Evolutionary conservation across 2,113 vertebrate genomes (phyloP), one percentile per base, ranked within the genome.

Genomic region (Psettodes erumei): DNA sequence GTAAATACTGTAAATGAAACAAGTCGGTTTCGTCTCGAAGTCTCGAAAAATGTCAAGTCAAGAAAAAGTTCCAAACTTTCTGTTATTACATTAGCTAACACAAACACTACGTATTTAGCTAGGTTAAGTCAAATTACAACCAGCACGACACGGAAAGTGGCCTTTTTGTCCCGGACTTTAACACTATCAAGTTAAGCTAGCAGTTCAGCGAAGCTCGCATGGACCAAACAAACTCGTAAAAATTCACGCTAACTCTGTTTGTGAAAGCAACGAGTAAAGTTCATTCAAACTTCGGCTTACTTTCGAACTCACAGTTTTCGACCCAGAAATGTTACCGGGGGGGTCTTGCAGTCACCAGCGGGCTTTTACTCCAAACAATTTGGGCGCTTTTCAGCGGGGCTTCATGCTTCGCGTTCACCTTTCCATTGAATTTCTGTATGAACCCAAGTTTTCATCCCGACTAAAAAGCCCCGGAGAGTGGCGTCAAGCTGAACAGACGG

Each of bases 271-370:
- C 3, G 16, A 27, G 74, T n/a, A 50, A 63, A 74, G 8, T 38
- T 43, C 5, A 11, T 0, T 47, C 0, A 80, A 83, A 82, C 61
- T 48, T 79, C 16, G 12, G 33, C 18, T n/a, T n/a, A n/a, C n/a
- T n/a, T n/a, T n/a, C n/a, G 0, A 82, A 88, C 89, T 89, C 62
- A 92, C 89, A 25, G 15, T 75, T 82, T 83, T 60, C 61, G 56
- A 71, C 32, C 42, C 10, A 32, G 28, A 63, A 54, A 13, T 5
- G 60, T 43, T 19, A 12, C 10, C 10, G 11, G 18, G 3, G 2
- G 42, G 28, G 19, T 53, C 58, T 42, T 4, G 23, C 23, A 32
- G 42, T 16, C n/a, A 72, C 50, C 58, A 4, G 25, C 3, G 8
- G 5, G n/a, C 10, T 2, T 64, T 64, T 55, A 42, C 1, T 82